Conservation (phyloP, 2,797 vertebrate species). For the Fundulus diaphanus region DNA sequence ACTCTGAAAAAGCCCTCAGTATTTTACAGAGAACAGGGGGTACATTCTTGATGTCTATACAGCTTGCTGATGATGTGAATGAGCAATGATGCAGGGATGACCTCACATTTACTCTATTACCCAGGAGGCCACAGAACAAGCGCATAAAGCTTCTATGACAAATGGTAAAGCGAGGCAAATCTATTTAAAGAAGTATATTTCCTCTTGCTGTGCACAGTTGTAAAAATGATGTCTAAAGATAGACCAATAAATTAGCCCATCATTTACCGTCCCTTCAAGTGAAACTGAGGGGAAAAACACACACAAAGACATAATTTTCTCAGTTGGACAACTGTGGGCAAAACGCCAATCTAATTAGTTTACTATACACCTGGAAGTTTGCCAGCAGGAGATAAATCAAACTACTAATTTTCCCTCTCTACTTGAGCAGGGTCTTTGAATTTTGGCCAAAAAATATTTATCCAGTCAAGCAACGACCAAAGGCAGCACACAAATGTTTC, state of each 20-base stretch:
- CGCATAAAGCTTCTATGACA: neutral
- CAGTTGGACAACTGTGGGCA: slow-evolving; percentile 57
- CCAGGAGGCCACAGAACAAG: slow-evolving; percentile 1
- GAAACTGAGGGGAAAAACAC: slow-evolving; percentile 31
- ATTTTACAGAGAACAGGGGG: slow-evolving; percentile 12
- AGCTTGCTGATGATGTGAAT: slow-evolving; percentile 6
- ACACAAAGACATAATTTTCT: slow-evolving; percentile 49
- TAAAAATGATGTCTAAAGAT: slow-evolving; percentile 43
- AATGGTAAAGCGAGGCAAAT: neutral
- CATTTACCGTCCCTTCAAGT: slow-evolving; percentile 58
- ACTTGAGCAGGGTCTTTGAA: slow-evolving; percentile 49
- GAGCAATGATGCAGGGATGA: neutral
- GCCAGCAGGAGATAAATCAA: slow-evolving; percentile 60
- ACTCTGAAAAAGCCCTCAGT: neutral
- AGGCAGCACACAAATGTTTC: neutral
- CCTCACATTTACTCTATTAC: neutral
- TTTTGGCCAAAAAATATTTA: slow-evolving; percentile 55
- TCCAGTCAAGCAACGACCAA: slow-evolving; percentile 14
- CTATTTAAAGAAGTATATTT: slow-evolving; percentile 15
- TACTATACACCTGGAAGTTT: slow-evolving; percentile 50
- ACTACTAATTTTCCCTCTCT: slow-evolving; percentile 38
- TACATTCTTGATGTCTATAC: neutral
- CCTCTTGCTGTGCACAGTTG: slow-evolving; percentile 1
- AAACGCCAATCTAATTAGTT: slow-evolving; percentile 74
- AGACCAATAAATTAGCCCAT: slow-evolving; percentile 53